Conservation (phyloP, 2,888 invertebrate genomes). For the Tachina grossa region DNA sequence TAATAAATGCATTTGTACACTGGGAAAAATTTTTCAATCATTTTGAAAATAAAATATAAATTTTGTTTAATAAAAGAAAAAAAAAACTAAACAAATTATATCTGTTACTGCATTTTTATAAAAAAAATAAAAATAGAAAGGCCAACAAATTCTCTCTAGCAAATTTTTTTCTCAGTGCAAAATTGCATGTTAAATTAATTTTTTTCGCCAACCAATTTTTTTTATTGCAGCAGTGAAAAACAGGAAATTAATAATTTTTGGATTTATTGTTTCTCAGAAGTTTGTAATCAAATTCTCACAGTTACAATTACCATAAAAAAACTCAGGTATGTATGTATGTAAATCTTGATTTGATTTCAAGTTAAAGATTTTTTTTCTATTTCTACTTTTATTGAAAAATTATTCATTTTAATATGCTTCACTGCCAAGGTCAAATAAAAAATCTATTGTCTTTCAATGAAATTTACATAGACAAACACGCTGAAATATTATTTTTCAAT, state of each 20-base stretch:
- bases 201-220: constrained; percentile 17
- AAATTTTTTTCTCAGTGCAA: constrained; percentile 9
- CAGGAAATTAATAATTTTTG: constrained; percentile 69
- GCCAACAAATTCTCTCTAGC: no score
- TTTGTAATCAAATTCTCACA: constrained; percentile 56
- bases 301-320: constrained; percentile 58
- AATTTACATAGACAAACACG: neutral
- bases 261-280: constrained; percentile 64
- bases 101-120: no score
- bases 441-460: constrained; percentile 59
- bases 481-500: constrained; percentile 52
- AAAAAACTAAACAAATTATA: no score
- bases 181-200: constrained; percentile 20
- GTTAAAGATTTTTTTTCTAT: constrained; percentile 19
- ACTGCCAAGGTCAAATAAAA: constrained; percentile 66
- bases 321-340: constrained; percentile 50
- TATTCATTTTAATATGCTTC: constrained; percentile 67
- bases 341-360: constrained; percentile 55
- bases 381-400: constrained; percentile 29
- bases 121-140: no score
- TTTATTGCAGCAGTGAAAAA: constrained; percentile 39
- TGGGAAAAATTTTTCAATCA: neutral
- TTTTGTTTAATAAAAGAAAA: no score
- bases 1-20: constrained; percentile 44
- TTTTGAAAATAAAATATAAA: neutral